Percentiles rank a stretch among this genome's conserved stretches.
Evolutionary conservation across 2,113 vertebrate genomes (phyloP).

Genomic region (Cyprinodon variegatus): DNA sequence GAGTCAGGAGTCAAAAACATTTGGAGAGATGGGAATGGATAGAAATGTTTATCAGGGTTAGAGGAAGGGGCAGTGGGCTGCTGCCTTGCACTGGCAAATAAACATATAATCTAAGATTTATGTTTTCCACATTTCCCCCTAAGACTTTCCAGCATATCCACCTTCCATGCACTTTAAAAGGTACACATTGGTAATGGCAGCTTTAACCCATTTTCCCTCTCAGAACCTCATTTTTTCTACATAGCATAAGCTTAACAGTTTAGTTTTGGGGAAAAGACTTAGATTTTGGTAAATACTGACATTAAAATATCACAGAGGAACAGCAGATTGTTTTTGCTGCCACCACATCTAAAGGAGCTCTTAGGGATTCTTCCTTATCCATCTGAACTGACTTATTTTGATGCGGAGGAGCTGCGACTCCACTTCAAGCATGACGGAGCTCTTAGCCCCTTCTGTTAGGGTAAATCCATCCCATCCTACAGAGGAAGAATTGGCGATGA

Average conservation of each 20-base stretch:
- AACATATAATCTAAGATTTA: background rate
- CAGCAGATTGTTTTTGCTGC: too few species aligned
- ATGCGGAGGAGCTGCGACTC: too few species aligned
- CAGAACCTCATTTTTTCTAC: background rate
- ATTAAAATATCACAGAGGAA: too few species aligned
- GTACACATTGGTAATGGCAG: too few species aligned
- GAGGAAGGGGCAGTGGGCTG: slow-evolving; percentile 4
- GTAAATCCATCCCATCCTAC: too few species aligned
- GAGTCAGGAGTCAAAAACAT: slow-evolving; percentile 20
- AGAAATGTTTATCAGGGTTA: slow-evolving; percentile 21
- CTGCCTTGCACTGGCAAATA: background rate
- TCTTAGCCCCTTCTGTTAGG: background rate
- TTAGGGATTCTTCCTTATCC: too few species aligned
- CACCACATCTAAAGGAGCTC: too few species aligned
- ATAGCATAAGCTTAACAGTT: background rate
- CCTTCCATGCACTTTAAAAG: too few species aligned
- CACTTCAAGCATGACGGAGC: background rate
- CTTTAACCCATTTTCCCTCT: background rate
- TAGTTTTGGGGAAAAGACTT: background rate
- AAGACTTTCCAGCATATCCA: background rate
- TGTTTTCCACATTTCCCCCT: background rate
- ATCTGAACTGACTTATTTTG: too few species aligned
- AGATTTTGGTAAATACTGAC: too few species aligned
- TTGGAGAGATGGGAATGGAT: slow-evolving; percentile 4
- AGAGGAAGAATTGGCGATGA: too few species aligned